A percentile compares a stretch with the other conserved stretches of the same genome.
These are phyloP conservation scores for Pycnonotus jocosus DNA, from an alignment of 2,113 vertebrate genomes.

Conservation along the genomic window DNA sequence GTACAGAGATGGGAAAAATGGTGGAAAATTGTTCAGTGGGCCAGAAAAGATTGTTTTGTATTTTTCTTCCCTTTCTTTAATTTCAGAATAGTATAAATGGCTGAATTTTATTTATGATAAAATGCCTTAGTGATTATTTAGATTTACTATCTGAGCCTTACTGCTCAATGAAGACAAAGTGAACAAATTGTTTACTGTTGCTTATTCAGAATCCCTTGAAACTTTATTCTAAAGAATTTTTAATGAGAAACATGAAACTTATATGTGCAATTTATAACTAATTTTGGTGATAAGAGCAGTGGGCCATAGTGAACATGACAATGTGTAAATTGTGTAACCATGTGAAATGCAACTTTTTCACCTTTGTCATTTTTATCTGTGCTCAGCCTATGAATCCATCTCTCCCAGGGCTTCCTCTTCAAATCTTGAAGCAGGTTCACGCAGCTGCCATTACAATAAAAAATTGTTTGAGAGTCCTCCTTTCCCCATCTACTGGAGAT, in stretches of 20 bases:
- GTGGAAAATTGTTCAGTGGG: not conserved
- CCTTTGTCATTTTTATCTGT: not conserved
- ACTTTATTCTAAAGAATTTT: not conserved
- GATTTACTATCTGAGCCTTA: not conserved
- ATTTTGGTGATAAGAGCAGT: not conserved
- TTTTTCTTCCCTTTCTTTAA: constrained; percentile 2
- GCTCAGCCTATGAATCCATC: not conserved
- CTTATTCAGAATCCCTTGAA: not conserved
- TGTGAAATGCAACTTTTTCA: not conserved
- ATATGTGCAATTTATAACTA: not conserved
- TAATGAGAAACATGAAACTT: not conserved
- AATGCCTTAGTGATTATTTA: not conserved
- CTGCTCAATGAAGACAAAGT: not conserved
- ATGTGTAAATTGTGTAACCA: not conserved
- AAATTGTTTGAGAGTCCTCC: not conserved
- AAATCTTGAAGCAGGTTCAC: not conserved
- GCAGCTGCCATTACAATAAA: not conserved
- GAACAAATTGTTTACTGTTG: not conserved
- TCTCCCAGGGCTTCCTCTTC: not conserved
- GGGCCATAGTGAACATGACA: not conserved
- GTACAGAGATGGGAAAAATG: not conserved
- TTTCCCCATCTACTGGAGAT: not conserved
- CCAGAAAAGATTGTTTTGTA: not conserved
- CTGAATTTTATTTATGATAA: not conserved
- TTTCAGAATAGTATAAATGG: not conserved